phyloP scores from a whole-genome alignment of 2,888 invertebrate genomes.

The Julus scanicus region DNA sequence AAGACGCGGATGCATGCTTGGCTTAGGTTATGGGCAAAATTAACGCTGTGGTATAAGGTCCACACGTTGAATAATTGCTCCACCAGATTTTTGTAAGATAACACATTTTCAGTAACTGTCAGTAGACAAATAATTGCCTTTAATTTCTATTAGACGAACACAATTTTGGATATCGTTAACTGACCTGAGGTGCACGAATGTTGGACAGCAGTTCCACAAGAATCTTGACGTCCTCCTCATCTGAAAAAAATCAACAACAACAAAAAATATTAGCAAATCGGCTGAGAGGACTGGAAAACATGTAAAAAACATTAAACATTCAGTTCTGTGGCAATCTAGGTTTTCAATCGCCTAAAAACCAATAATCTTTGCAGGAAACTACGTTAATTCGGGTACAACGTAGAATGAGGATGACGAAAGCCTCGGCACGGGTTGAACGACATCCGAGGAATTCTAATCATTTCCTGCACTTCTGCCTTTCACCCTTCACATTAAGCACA shows the following conservation, averaged over 20 bases:
- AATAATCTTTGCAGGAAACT: not conserved
- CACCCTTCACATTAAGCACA: not conserved
- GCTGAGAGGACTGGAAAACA: not conserved
- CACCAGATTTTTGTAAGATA: no score
- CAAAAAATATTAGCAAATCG: not conserved
- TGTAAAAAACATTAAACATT: no score
- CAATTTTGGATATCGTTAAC: not conserved
- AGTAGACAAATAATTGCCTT: not conserved
- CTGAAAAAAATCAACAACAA: conserved; percentile 21
- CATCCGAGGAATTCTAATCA: not conserved
- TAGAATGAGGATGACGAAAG: no score
- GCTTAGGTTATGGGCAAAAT: no score
- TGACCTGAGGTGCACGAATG: conserved; percentile 59
- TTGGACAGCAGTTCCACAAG: conserved; percentile 59
- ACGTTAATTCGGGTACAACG: not conserved
- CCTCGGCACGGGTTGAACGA: not conserved
- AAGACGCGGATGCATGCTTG: no score
- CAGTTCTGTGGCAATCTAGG: not conserved
- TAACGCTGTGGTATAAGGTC: no score
- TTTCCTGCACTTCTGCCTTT: not conserved
- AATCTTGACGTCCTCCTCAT: conserved; percentile 57
- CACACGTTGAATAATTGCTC: no score
- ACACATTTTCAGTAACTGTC: not conserved
- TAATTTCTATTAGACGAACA: not conserved
- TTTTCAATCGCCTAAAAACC: not conserved